Percentiles rank a stretch among this genome's conserved stretches.
Conservation (phyloP, 1,140 invertebrate species). For the Hormaphis cornu region DNA sequence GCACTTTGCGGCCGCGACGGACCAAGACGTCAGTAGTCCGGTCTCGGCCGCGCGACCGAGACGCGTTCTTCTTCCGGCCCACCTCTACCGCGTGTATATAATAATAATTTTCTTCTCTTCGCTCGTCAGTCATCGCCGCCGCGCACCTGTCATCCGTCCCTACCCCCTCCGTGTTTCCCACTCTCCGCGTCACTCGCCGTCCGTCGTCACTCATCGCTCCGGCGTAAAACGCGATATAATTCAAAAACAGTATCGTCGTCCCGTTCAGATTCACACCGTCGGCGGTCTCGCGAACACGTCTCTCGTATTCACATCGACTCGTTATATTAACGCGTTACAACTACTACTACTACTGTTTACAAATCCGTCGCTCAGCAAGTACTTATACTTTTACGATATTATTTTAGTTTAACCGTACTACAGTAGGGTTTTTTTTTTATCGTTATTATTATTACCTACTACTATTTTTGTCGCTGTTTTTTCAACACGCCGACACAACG, state of each 20-base stretch:
- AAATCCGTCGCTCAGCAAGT: not conserved
- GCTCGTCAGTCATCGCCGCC: no score
- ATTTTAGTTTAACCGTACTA: not conserved
- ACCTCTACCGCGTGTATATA: no score
- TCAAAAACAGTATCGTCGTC: not conserved
- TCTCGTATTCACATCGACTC: not conserved
- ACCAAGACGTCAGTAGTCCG: not conserved
- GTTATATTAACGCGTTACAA: no score
- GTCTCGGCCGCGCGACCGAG: not conserved
- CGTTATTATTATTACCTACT: no score
- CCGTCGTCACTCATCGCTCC: not conserved
- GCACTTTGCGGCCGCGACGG: not conserved
- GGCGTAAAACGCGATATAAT: not conserved
- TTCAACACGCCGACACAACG: no score
- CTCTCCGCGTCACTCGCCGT: not conserved
- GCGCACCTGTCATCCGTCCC: no score
- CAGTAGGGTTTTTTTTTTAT: not conserved
- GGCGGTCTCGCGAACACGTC: not conserved
- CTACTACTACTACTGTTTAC: not conserved
- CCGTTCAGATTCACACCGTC: not conserved
- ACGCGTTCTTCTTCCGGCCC: not conserved
- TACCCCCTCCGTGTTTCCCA: not conserved
- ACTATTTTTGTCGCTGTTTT: no score
- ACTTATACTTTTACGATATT: not conserved
- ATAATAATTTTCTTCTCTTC: not conserved